Base-by-base conservation (phyloP, 2,888 invertebrate genomes). In the Bellardia pandia region DNA sequence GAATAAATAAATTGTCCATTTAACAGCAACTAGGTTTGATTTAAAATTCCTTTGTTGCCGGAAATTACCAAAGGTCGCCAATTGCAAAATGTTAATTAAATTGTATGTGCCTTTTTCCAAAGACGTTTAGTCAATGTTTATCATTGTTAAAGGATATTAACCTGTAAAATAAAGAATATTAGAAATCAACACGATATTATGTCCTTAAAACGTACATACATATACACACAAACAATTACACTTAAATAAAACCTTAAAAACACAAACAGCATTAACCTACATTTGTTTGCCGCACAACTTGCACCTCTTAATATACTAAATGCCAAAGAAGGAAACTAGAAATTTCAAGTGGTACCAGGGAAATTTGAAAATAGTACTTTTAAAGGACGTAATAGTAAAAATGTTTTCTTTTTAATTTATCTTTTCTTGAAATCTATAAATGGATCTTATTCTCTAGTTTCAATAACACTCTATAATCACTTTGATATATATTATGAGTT, bases 111-210 rank as follows among this genome's bases (percentile, higher is more conserved):
- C 58, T n/a, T 48, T 33, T 60, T 51, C 37, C 11, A 60, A 75
- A 75, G n/a, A 33, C 74, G 30, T 74, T 58, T 42, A 58, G 42
- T 23, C n/a, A 75, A n/a, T 75, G 33, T 45, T 75, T 60, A 14
- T 42, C n/a, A 60, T 74, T 74, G 58, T 48, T 58, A 62, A 78
- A 69, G 16, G 37, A 78, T 69, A 78, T 48, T 60, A 60, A 48
- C 78, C 48, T 78, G 58, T 8, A 66, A 37, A 66, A 42, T 53
- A 72, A 74, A 30, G 11, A 60, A 60, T 48, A 51, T 30, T 62
- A 30, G 30, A 48, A 62, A 86, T 90, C 88, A 90, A 91, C 90
- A 88, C 89, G 89, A 91, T 89, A 90, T 42, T 2, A 60, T 90
- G 90, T 89, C 88, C 89, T 88, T 85, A 81, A 81, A 88, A 89